Conservation (phyloP, 2,888 invertebrate species). For the Acleris laterana region DNA sequence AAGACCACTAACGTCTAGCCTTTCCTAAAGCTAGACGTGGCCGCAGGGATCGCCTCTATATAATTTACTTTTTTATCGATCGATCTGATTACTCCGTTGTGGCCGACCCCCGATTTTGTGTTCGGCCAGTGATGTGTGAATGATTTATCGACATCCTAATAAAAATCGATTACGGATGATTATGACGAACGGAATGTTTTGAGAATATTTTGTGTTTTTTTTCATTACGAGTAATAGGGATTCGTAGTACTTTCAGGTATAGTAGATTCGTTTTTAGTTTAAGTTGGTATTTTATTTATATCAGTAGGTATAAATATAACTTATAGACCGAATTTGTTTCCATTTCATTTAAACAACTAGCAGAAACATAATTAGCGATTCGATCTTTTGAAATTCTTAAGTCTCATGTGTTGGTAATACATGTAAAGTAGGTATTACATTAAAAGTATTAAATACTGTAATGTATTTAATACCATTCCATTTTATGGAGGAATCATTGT, state of each 20-base stretch:
- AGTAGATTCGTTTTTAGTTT: too few relatives aligned
- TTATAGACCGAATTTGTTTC: too few relatives aligned
- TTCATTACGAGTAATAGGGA: not conserved
- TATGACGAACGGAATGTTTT: constrained; percentile 19
- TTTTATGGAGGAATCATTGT: too few relatives aligned
- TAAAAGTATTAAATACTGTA: too few relatives aligned
- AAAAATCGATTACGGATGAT: constrained; percentile 22
- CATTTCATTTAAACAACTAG: too few relatives aligned
- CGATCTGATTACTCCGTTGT: constrained; percentile 21
- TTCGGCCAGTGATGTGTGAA: constrained; percentile 32
- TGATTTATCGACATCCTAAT: constrained; percentile 33
- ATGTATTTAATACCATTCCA: too few relatives aligned
- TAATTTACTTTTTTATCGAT: constrained; percentile 31
- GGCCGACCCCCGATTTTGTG: constrained; percentile 21
- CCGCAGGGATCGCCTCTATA: constrained; percentile 23
- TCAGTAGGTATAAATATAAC: too few relatives aligned
- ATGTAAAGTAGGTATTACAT: too few relatives aligned
- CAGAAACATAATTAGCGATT: too few relatives aligned
- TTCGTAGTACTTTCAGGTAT: not conserved
- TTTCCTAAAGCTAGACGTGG: constrained; percentile 15
- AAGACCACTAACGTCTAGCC: constrained; percentile 11
- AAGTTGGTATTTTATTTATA: too few relatives aligned
- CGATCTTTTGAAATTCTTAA: too few relatives aligned
- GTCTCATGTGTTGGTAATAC: too few relatives aligned
- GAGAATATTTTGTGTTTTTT: constrained; percentile 5